Evolutionary conservation across 2,888 invertebrate genomes (phyloP), one percentile per base, ranked within the genome.

Genomic region (Scelioninae gen. 1): DNA sequence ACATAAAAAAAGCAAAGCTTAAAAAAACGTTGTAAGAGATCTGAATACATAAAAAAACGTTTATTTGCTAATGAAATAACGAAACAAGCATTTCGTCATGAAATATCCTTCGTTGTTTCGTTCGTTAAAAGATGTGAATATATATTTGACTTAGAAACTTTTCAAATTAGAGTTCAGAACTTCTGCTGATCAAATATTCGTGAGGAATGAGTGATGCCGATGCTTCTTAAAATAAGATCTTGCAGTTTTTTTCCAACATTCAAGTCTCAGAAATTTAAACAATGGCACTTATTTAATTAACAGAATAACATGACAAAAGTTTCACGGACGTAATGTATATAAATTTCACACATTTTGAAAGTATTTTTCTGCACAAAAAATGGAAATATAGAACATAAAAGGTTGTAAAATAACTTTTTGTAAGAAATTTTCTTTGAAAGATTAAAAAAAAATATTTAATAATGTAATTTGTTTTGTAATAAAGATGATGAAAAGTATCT

Each of bases 151-250:
- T 74, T 77, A 7, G 23, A 62, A 83, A 83, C 65, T 79, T 83
- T 83, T 79, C 75, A 83, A 83, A 83, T 83, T 83, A 83, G 75
- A 75, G 58, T 75, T 69, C 34, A 45, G 11, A 76, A 79, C 75
- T 71, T 71, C 69, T 38, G 55, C 34, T 66, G 79, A 79, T 83
- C 71, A 83, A 79, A 78, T 76, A 69, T 82, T 82, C 68, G 49
- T 34, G 49, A 31, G 55, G 63, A 77, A 71, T 82, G 82, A 78
- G 74, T 71, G 78, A 66, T 66, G 65, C 60, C 69, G 71, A 62
- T 62, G 31, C 40, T 29, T 53, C 58, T 74, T 78, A 40, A 69
- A 78, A 79, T 79, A 58, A 74, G 74, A 75, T 23, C 23, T 23
- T 23, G 23, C 23, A 23, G 23, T 4, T 23, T 23, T 23, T 23